Percentiles rank a stretch among this genome's conserved stretches.
Conservation (phyloP, 1,140 invertebrate species). For the Paraescarpia echinospica region DNA sequence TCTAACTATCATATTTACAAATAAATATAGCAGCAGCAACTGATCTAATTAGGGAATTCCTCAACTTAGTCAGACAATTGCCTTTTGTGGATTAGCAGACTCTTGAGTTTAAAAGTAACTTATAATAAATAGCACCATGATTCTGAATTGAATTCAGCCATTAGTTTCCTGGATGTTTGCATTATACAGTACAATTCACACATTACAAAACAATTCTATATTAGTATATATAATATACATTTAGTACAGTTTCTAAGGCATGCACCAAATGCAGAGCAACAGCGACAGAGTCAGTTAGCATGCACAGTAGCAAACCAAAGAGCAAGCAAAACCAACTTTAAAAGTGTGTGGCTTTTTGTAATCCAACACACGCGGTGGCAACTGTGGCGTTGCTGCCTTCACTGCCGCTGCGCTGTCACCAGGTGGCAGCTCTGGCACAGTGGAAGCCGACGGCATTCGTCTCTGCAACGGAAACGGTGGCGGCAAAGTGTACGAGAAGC, state of each 20-base stretch:
- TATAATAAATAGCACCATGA: too few relatives aligned
- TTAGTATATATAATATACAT: not conserved
- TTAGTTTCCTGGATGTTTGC: not conserved
- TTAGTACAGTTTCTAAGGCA: not conserved
- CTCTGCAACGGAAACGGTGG: not conserved
- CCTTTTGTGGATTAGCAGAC: too few relatives aligned
- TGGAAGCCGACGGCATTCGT: not conserved
- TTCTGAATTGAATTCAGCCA: too few relatives aligned
- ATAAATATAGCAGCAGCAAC: not conserved
- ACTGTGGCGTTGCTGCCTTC: not conserved
- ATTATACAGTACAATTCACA: not conserved
- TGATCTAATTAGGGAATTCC: not conserved
- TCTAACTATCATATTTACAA: not conserved
- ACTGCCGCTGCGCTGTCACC: not conserved
- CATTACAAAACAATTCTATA: not conserved
- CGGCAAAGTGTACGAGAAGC: not conserved
- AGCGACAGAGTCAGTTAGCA: not conserved
- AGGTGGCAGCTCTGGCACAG: not conserved
- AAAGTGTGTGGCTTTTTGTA: not conserved
- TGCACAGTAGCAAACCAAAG: not conserved
- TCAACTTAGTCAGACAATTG: not conserved
- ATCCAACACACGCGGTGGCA: not conserved
- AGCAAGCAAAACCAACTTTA: not conserved
- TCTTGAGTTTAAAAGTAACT: not conserved
- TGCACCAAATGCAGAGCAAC: not conserved